Base-by-base conservation (phyloP, 2,797 vertebrate genomes). In the Tamandua tetradactyla region DNA sequence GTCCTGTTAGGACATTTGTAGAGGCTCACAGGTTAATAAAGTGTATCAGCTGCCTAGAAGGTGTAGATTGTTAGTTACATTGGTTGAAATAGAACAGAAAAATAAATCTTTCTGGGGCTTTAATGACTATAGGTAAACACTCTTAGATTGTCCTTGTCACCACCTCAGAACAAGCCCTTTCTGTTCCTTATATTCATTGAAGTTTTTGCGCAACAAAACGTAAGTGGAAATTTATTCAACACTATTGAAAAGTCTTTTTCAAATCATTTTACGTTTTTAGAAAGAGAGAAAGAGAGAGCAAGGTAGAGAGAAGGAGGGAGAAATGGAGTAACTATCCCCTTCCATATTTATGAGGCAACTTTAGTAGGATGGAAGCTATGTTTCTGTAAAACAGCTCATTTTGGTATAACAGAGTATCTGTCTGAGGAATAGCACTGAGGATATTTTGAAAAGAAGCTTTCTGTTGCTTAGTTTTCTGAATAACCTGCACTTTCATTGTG, bases 261-360 rank as follows among this genome's bases (percentile, higher is more conserved):
- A 89, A 89, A n/a, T 79, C 2, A 59, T 37, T 3, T 72, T 79
- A 44, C 27, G n/a, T 69, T 94, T 93, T 72, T 55, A 64, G 35
- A 55, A 57, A 90, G 18, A 78, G 11, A 69, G 25, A 61, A 9
- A 30, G 5, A n/a, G 25, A 80, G 3, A 85, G 20, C 27, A 90
- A 49, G 9, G 72, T 49, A 64, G 32, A 76, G 20, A 78, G 4
- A n/a, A 15, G 20, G 17, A 91, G 44, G 27, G 9, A 55, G 7
- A 89, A 57, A 88, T 13, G 81, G 25, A 47, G 23, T 13, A 94
- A 62, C 30, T 52, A 69, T 3, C 37, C 0, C 12, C 17, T 93
- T 89, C 23, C n/a, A 78, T 84, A 91, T 95, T 95, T 95, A 71
- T 96, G 52, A 90, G 94, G 37, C 30, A 88, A 18, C 30, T 69